These are phyloP conservation scores for Mustela lutreola DNA, from an alignment of 2,113 vertebrate genomes.

Conservation along the genomic window DNA sequence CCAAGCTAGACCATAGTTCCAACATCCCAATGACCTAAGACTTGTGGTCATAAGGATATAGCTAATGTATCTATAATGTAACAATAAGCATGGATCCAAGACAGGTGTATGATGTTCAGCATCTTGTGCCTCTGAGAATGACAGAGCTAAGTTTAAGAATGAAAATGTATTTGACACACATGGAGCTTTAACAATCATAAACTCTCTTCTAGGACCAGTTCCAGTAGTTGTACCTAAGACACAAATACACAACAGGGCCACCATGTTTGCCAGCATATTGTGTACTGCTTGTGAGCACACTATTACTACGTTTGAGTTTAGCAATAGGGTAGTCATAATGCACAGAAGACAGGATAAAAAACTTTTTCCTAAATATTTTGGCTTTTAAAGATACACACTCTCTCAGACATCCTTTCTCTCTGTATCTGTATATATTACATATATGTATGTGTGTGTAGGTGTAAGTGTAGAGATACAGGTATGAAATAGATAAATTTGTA, in stretches of 20 bases:
- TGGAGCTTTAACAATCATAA: not conserved
- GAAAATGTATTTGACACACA: not conserved
- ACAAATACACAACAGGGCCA: not conserved
- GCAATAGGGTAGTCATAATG: not conserved
- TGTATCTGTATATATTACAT: not conserved
- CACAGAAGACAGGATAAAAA: not conserved
- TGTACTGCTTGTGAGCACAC: too few species aligned
- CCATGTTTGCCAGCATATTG: not conserved
- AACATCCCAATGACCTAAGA: not conserved
- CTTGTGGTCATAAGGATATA: not conserved
- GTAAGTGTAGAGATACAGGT: not conserved
- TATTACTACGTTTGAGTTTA: rapidly evolving
- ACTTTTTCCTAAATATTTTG: not conserved
- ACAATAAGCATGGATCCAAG: not conserved
- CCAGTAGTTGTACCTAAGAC: not conserved
- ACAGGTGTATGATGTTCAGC: not conserved
- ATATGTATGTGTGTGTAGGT: not conserved
- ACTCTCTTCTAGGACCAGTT: not conserved
- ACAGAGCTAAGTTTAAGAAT: not conserved
- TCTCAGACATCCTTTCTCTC: not conserved
- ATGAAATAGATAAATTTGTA: not conserved
- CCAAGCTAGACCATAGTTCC: not conserved
- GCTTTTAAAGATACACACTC: not conserved
- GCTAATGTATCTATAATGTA: not conserved
- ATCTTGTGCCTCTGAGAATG: not conserved